Conservation (phyloP, 2,888 invertebrate species). For the Drosophila algonquin region DNA sequence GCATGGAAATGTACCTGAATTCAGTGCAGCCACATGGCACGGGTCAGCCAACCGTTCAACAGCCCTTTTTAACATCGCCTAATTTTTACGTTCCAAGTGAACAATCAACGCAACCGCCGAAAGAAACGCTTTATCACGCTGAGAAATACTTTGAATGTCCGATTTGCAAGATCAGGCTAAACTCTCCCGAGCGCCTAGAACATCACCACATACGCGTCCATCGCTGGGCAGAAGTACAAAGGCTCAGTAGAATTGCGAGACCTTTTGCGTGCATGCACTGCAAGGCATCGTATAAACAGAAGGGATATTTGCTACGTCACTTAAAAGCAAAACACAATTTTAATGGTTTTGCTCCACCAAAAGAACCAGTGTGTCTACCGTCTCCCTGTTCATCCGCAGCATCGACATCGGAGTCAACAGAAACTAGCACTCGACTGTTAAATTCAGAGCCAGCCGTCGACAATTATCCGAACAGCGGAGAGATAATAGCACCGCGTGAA, state of each 20-base stretch:
- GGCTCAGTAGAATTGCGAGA: neutral
- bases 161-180: neutral
- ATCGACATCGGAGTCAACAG: neutral
- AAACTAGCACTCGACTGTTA: neutral
- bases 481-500: neutral
- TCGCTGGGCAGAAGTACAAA: neutral
- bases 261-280: neutral
- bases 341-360: neutral
- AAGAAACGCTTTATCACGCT: too few species aligned
- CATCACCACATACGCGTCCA: neutral
- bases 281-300: neutral
- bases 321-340: neutral
- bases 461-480: neutral
- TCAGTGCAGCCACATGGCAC: neutral
- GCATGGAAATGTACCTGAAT: slow-evolving; percentile 12
- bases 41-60: neutral
- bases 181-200: neutral
- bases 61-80: neutral
- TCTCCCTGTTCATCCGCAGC: neutral
- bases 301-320: neutral
- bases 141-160: neutral
- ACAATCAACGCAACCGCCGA: neutral
- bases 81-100: neutral
- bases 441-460: neutral
- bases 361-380: neutral